Conservation (phyloP, 2,797 vertebrate species). For the Enteromius unitaeniatus region DNA sequence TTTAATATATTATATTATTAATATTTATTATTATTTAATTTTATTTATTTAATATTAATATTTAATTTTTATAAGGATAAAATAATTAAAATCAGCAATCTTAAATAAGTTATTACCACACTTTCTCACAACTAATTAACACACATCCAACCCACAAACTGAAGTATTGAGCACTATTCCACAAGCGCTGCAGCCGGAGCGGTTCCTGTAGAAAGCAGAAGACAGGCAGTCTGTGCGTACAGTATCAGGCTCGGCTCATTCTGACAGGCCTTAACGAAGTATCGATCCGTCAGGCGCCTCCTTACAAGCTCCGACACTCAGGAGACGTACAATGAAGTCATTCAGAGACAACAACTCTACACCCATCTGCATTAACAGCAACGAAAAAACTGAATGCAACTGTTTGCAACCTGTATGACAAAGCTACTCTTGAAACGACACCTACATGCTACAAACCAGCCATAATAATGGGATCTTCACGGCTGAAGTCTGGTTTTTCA, state of each 20-base stretch:
- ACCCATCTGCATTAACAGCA: background rate
- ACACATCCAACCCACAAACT: background rate
- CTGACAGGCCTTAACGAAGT: background rate
- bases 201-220: background rate
- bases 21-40: too few species aligned
- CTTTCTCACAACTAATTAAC: background rate
- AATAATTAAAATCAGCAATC: background rate
- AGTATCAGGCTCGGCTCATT: background rate
- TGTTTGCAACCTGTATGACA: background rate
- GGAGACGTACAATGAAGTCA: background rate
- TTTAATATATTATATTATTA: too few species aligned
- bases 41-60: too few species aligned
- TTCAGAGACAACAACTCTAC: background rate
- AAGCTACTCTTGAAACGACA: background rate
- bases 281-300: background rate
- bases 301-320: background rate
- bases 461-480: background rate
- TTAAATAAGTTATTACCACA: background rate
- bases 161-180: background rate
- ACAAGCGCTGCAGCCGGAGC: background rate
- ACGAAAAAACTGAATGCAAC: background rate
- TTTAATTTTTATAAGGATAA: background rate
- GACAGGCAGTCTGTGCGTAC: background rate
- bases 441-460: background rate
- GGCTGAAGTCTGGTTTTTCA: constrained; percentile 49